Conservation (phyloP, 2,888 invertebrate genomes). For the Argyresthia albistria region DNA sequence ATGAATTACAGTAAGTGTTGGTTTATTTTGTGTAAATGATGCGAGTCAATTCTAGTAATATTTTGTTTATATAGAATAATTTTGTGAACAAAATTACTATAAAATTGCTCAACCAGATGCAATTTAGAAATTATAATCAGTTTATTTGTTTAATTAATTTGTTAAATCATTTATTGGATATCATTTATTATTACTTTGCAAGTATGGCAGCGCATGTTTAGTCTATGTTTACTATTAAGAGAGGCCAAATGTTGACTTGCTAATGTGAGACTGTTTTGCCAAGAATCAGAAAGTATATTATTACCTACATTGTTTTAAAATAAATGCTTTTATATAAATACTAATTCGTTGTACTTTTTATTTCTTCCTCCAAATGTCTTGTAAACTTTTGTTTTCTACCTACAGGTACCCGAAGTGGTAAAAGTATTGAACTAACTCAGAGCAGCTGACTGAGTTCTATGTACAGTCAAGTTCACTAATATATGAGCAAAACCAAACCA, state of each 20-base stretch:
- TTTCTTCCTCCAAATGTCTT: not conserved
- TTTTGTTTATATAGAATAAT: slow-evolving; percentile 63
- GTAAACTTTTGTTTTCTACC: no score
- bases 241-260: slow-evolving; percentile 74
- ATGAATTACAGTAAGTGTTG: slow-evolving; percentile 37
- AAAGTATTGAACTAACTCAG: no score
- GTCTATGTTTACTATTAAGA: slow-evolving; percentile 67
- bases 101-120: slow-evolving; percentile 69
- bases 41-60: slow-evolving; percentile 70
- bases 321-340: slow-evolving; percentile 71
- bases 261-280: slow-evolving; percentile 74
- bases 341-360: not conserved
- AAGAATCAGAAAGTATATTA: slow-evolving; percentile 73
- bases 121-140: slow-evolving; percentile 57
- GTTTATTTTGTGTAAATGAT: slow-evolving; percentile 57
- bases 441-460: no score
- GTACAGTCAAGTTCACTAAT: no score
- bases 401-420: no score
- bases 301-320: slow-evolving; percentile 73
- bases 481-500: no score
- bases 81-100: slow-evolving; percentile 57
- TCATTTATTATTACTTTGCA: slow-evolving; percentile 54
- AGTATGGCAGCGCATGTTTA: slow-evolving; percentile 70
- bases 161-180: slow-evolving; percentile 47
- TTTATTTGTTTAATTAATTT: slow-evolving; percentile 56